These are phyloP conservation scores for Volucella bombylans DNA, from an alignment of 2,888 invertebrate genomes.

Conservation along the genomic window DNA sequence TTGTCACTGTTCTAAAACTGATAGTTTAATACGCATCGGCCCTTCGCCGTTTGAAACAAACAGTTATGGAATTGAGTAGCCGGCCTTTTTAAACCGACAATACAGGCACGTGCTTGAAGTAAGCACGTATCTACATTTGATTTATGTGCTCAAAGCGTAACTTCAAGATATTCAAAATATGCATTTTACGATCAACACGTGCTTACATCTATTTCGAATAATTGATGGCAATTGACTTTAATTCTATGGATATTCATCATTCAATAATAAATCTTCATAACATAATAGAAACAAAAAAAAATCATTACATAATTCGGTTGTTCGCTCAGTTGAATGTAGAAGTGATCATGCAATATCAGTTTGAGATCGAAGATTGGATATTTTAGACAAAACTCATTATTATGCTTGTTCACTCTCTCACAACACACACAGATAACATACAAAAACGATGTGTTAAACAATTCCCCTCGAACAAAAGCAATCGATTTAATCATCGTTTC, in stretches of 20 bases:
- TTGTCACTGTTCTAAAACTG: too few species aligned
- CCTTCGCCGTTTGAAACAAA: too few species aligned
- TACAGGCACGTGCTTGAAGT: too few species aligned
- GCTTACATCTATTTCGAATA: background rate
- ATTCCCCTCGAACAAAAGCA: constrained; percentile 4
- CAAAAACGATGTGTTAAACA: background rate
- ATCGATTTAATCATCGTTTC: constrained; percentile 45
- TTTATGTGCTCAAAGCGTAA: too few species aligned
- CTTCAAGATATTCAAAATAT: too few species aligned
- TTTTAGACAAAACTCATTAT: constrained; percentile 2
- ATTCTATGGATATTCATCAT: background rate
- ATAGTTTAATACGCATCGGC: too few species aligned
- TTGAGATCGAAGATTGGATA: background rate
- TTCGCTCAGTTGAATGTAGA: background rate
- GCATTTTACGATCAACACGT: too few species aligned
- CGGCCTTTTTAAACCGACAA: too few species aligned
- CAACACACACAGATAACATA: constrained; percentile 19
- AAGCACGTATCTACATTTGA: too few species aligned
- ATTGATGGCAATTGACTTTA: background rate
- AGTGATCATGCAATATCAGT: constrained; percentile 34
- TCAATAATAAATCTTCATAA: background rate
- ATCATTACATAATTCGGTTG: constrained; percentile 43
- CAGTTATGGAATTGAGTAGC: too few species aligned
- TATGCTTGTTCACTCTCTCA: constrained; percentile 33
- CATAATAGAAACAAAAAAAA: background rate